Base-by-base conservation (phyloP, 1,140 invertebrate genomes). In the Monomorium pharaonis region DNA sequence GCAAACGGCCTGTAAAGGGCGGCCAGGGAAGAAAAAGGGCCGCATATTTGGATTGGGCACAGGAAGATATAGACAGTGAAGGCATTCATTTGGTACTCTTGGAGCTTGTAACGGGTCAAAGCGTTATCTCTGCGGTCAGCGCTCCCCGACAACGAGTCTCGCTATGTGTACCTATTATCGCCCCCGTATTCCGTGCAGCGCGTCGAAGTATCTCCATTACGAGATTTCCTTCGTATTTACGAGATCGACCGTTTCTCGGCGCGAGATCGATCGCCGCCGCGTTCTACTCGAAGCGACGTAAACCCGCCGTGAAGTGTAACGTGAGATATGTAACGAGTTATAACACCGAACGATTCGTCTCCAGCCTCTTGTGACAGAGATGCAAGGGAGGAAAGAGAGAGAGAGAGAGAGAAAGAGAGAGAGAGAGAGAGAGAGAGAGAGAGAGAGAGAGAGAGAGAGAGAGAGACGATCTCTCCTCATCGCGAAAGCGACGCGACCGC, bases 101-200 rank as follows among this genome's bases (percentile, higher is more conserved):
- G 74, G 75, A 91, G 88, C 89, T 90, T 92, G 93, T 91, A 94
- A 94, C 93, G 93, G 94, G 93, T 94, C 93, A 94, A 89, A 94
- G 92, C 93, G 92, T 94, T 94, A 94, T 94, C 94, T 94, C 91
- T 86, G 92, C 94, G 93, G 94, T 94, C 94, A 94, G 93, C 90
- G 92, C 91, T 92, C 92, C 78, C 89, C 89, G 88, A 94, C 93
- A 94, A 94, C 92, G 88, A 89, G 84, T 83, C 88, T 91, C 86
- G 91, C 91, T 93, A 91, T 92, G 88, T 85, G 80, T 91, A 91
- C 89, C 89, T 90, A 91, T 91, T 91, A 91, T 91, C 89, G 89
- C 85, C 75, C n/a, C 89, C 88, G 76, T 90, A 90, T 89, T 85
- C 77, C 77, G 67, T 90, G 75, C 81, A n/a, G 63, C 76, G 63